A percentile compares a stretch with the other conserved stretches of the same genome.
phyloP scores from a whole-genome alignment of 1,140 invertebrate species.

The Sipha flava region DNA sequence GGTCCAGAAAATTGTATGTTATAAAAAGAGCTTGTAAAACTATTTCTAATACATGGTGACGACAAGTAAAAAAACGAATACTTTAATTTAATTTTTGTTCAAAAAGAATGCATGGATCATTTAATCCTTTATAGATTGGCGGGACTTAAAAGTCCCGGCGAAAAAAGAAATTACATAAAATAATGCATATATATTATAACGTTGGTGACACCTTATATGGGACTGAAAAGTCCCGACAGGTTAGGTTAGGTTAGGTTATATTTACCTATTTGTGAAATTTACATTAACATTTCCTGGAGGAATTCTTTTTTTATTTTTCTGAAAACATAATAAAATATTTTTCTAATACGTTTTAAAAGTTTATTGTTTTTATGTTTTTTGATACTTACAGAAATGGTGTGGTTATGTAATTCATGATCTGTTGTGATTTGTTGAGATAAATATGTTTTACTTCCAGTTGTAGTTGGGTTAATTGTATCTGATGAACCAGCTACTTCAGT shows the following conservation, averaged over 20 bases:
- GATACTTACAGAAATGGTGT: neutral
- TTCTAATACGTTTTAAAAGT: neutral
- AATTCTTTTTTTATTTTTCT: neutral
- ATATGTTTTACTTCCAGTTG: neutral
- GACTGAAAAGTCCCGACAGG: too few species aligned
- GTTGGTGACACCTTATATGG: neutral
- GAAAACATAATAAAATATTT: neutral
- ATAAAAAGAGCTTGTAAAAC: too few species aligned
- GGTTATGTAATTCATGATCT: neutral
- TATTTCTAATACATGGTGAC: too few species aligned
- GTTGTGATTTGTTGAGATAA: neutral
- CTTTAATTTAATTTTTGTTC: too few species aligned
- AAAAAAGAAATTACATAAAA: too few species aligned
- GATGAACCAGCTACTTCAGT: neutral
- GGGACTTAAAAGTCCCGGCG: too few species aligned
- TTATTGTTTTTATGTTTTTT: neutral
- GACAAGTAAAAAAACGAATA: too few species aligned
- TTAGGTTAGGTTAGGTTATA: too few species aligned
- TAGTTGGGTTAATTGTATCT: neutral
- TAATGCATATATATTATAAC: neutral
- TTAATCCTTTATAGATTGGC: too few species aligned
- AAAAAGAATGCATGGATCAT: too few species aligned
- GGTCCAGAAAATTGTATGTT: too few species aligned
- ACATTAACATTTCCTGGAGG: neutral
- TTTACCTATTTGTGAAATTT: neutral